These are phyloP conservation scores for Girardia tigrina DNA, from an alignment of 2,888 invertebrate species.

Conservation along the genomic window DNA sequence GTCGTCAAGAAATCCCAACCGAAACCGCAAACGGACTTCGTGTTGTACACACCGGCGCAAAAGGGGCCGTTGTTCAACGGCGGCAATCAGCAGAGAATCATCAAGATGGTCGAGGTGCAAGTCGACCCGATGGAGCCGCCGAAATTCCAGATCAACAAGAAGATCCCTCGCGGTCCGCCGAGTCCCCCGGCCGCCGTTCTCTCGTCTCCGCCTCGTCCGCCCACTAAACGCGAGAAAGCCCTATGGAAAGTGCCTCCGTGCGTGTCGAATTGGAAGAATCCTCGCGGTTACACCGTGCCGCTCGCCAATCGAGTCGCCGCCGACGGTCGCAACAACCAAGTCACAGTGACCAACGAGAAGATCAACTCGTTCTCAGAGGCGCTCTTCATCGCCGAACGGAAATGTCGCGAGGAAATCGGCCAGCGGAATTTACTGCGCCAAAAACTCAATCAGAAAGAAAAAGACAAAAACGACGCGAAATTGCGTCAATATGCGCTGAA, in stretches of 20 bases:
- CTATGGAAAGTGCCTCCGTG: constrained; percentile 99
- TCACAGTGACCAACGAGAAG: constrained; percentile 90
- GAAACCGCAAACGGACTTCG: constrained; percentile 75
- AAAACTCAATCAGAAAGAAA: constrained; percentile 88
- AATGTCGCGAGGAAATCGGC: constrained; percentile 77
- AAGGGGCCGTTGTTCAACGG: constrained; percentile 85
- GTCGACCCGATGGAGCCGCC: constrained; percentile 97
- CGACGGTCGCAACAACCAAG: constrained; percentile 84
- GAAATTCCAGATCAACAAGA: constrained; percentile 86
- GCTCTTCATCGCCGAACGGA: constrained; percentile 86
- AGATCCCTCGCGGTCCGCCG: constrained; percentile 92
- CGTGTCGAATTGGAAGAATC: constrained; percentile 98
- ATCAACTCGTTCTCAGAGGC: constrained; percentile 96
- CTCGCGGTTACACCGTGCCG: constrained; percentile 93
- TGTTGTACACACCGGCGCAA: constrained; percentile 91
- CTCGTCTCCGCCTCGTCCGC: constrained; percentile 90
- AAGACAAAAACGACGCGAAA: constrained; percentile 90
- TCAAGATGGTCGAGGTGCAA: constrained; percentile 80
- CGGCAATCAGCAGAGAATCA: constrained; percentile 90
- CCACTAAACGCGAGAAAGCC: constrained; percentile 88
- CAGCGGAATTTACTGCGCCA: constrained; percentile 76
- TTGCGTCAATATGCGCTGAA: constrained; percentile 78
- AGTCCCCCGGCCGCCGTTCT: constrained; percentile 96
- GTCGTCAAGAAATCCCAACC: constrained; percentile 10
- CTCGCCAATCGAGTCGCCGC: constrained; percentile 92